A percentile compares a stretch with the other conserved stretches of the same genome.
Conservation (phyloP, 2,113 vertebrate genomes). For the Pterocles burchelli region DNA sequence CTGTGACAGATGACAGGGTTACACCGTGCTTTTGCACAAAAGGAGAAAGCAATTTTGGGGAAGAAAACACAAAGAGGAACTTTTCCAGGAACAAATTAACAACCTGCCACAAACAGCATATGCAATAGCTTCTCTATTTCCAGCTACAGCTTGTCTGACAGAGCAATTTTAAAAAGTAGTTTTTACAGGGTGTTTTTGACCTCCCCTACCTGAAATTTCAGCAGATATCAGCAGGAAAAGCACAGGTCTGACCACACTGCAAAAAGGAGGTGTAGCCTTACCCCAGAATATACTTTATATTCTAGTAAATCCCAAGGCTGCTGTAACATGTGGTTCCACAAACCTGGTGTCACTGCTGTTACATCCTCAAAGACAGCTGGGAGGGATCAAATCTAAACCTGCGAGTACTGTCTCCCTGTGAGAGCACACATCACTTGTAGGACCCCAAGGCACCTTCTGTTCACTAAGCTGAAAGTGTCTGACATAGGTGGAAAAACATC, state of each 20-base stretch:
- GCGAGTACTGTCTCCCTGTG: background rate
- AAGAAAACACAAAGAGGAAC: conserved; percentile 8
- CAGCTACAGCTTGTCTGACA: background rate
- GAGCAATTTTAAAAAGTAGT: background rate
- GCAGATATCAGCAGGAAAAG: background rate
- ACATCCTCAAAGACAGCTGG: background rate
- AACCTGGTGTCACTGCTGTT: rapidly evolving
- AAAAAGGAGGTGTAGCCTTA: background rate
- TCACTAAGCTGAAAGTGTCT: background rate
- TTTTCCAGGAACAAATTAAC: conserved; percentile 15
- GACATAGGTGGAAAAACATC: background rate
- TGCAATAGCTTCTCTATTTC: background rate
- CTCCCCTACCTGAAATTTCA: background rate
- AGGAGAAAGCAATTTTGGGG: background rate
- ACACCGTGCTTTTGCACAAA: background rate
- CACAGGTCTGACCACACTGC: background rate
- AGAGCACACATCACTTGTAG: background rate
- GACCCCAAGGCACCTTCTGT: background rate
- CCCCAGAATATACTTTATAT: background rate
- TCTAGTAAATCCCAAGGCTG: background rate
- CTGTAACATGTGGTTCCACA: background rate
- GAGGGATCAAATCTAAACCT: background rate
- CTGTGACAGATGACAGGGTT: background rate
- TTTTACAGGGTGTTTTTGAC: background rate
- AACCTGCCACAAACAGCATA: background rate